Evolutionary conservation across 1,140 invertebrate species (phyloP), one percentile per base, ranked within the genome.

Genomic region (Brachionus manjavacas): DNA sequence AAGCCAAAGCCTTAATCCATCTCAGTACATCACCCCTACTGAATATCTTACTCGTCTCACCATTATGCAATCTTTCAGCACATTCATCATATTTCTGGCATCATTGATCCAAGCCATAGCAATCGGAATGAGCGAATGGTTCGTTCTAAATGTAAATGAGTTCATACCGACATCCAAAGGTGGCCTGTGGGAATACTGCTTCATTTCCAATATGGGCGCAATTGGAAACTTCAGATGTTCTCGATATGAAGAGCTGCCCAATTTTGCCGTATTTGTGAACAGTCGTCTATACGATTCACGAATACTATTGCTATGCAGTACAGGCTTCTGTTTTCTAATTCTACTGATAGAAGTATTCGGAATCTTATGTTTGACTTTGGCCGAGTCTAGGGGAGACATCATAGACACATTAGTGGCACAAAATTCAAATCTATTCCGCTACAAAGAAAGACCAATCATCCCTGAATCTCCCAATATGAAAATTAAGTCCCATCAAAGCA

Each of bases 121-220:
- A 16, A 46, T 81, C 41, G 79, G 79, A 43, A 28, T 46, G 16
- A 64, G 31, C 31, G 79, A 81, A 41, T 81, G 79, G 79, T 81
- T 81, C 35, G 79, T 81, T n/a, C 52, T 81, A 23, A 81, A 81
- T 25, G 64, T 81, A 39, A 81, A 81, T 35, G 79, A 81, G n/a
- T 81, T 35, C 52, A 81, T 81, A 35, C 79, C 79, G 4, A 81
- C 79, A 20, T 60, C 79, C 20, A 81, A 81, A 68, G 79, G 79
- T 1, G 79, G 79, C 11, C 52, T 81, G 23, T 81, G 79, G 79
- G 23, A 81, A 60, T 81, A 81, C 25, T 81, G 79, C 35, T 81
- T 64, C 28, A 64, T 81, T 4, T 60, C 79, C n/a, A 64, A 39
- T 64, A 25, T 46, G 25, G 64, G 79, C 39, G 20, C 66, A 2